phyloP scores from a whole-genome alignment of 2,113 vertebrate species.

The Falco punctatus region DNA sequence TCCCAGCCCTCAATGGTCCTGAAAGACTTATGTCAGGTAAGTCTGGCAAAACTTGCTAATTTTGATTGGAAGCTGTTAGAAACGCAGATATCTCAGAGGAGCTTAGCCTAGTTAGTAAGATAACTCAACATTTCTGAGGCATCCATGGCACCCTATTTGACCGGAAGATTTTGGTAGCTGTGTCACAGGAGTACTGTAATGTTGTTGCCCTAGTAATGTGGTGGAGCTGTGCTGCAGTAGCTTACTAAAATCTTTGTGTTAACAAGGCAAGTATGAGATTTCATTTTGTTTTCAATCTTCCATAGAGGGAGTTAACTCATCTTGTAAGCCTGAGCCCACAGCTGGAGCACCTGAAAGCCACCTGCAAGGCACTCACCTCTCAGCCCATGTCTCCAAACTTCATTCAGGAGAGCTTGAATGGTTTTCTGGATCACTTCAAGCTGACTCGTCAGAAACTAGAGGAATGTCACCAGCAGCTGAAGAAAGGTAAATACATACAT shows the following conservation, averaged over 20 bases:
- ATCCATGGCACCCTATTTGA: not conserved
- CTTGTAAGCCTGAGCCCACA: constrained; percentile 69
- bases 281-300: not conserved
- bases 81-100: not conserved
- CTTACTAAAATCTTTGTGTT: not conserved
- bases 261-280: not conserved
- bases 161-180: not conserved
- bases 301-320: constrained; percentile 73
- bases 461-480: constrained; percentile 69
- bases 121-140: not conserved
- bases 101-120: not conserved
- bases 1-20: constrained; percentile 58
- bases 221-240: not conserved
- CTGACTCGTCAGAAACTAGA: constrained; percentile 77
- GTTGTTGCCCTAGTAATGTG: not conserved
- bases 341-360: constrained; percentile 73
- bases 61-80: not conserved
- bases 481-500: constrained; percentile 70
- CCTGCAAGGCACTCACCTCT: constrained; percentile 68
- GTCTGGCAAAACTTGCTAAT: not conserved
- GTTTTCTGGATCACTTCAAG: constrained; percentile 71
- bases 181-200: not conserved
- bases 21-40: constrained; percentile 84
- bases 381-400: constrained; percentile 64
- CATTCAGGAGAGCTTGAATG: constrained; percentile 74